Conservation (phyloP, 2,113 vertebrate genomes). For the Nyctibius bracteatus region DNA sequence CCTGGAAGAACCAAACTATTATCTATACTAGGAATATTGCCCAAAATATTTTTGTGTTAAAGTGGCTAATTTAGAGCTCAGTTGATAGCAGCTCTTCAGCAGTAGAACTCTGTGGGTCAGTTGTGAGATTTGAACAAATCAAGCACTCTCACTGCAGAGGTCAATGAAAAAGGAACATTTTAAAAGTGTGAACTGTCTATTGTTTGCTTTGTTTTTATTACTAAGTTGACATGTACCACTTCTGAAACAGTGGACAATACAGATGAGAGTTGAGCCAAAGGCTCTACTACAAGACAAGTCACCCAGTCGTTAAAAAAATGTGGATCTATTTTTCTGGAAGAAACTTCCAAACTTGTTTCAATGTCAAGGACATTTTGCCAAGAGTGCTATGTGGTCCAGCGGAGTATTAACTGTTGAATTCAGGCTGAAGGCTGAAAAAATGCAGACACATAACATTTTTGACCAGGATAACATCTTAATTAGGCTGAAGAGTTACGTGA, state of each 20-base stretch:
- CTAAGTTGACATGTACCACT: neutral
- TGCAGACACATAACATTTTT: neutral
- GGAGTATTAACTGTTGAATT: neutral
- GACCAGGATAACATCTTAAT: slow-evolving; percentile 20
- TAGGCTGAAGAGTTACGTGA: neutral
- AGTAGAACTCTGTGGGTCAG: neutral
- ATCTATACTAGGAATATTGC: neutral
- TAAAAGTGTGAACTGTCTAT: neutral
- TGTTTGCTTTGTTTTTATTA: slow-evolving; percentile 25
- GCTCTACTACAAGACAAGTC: neutral
- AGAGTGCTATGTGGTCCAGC: neutral
- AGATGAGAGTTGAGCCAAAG: neutral
- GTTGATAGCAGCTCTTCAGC: neutral
- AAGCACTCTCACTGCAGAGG: neutral
- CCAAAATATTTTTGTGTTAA: neutral
- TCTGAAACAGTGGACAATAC: neutral
- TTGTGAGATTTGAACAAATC: neutral
- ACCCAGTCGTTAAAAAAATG: neutral
- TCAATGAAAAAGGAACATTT: neutral
- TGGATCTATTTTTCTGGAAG: neutral
- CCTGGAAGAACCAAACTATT: neutral
- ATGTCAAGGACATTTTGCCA: neutral
- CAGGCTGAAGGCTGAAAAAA: neutral
- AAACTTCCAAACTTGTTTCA: slow-evolving; percentile 27
- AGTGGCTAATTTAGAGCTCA: neutral